Base-by-base conservation (phyloP, 2,113 vertebrate species). In the Eudorcas thomsonii region DNA sequence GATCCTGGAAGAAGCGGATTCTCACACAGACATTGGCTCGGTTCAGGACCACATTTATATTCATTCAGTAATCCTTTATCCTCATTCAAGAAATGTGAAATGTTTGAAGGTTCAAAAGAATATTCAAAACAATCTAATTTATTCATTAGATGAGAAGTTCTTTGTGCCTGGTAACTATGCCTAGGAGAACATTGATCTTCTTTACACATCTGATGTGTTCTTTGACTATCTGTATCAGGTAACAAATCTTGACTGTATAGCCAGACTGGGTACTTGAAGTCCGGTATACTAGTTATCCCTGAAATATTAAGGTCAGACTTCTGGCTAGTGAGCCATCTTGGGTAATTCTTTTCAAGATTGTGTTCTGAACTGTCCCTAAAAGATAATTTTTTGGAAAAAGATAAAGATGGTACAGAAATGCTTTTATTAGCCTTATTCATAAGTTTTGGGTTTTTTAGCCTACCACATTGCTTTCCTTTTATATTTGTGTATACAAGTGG, bases 311-410 rank as follows among this genome's bases (percentile, higher is more conserved):
- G 98, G 11, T 99, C 99, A 1, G 99, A 98, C 94, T 99, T 99
- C 91, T 98, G 98, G 95, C 99, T 99, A 43, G 99, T 99, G 74
- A 99, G 98, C 99, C 99, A 99, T 83, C 99, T 98, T 12, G 99
- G 99, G 90, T 99, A 99, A 91, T 98, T 98, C 81, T 98, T 98
- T 88, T 88, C 93, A 90, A 96, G 48, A 64, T 1, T 43, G 9
- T 88, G 14, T 21, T 91, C 67, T 43, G 64, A 83, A 33, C 39
- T 80, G 39, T 98, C 95, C 88, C 97, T 88, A 16, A 96, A 83
- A 92, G 82, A 52, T 1, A 85, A 78, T 17, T 97, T 67, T 43
- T 94, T 95, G 0, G 5, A 25, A 74, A 96, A 96, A 92, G 39
- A 88, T 36, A 94, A 39, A 84, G 97, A 97, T 59, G 96, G 89